Base-by-base conservation (phyloP, 1,140 invertebrate genomes). In the Halictus rubicundus region DNA sequence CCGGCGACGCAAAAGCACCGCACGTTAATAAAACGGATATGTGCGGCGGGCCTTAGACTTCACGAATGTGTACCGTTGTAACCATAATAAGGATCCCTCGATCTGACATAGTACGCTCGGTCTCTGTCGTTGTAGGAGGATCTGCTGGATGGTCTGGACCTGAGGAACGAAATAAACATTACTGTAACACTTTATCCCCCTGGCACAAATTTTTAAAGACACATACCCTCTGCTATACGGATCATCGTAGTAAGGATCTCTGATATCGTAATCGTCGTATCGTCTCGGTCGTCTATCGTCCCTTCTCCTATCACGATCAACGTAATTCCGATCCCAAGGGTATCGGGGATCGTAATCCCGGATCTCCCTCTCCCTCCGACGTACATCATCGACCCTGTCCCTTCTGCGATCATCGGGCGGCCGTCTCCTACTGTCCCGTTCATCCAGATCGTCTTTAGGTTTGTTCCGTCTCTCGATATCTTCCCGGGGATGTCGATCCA, bases 61-160 rank as follows among this genome's bases (percentile, higher is more conserved):
- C 7, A 14, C 64, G 12, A 73, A 72, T 82, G 87, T 49, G 9
- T 86, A 90, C 91, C 89, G 82, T 91, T 92, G 59, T 92, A 92
- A 68, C 77, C 83, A 65, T 94, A 94, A 82, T 93, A 94, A 63
- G 89, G 88, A 87, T 94, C 93, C 69, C 91, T 90, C 16, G 75
- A 63, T 80, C 92, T 87, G 79, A 83, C 78, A 32, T 90, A 92
- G 82, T 90, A 94, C 90, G 90, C 93, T 83, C 94, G 88, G 49
- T 93, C 93, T 73, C 91, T 90, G 74, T 94, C 94, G 0, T 94
- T 93, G 76, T 94, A 91, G 86, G 94, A 92, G 88, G 93, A 93
- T 88, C 94, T 92, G 82, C 94, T 94, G 5, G 94, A 94, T 46
- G 94, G 93, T 69, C 94, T 91, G 27, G 92, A 93, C 68, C 92